Conservation (phyloP, 1,140 invertebrate genomes). For the Eumeta japonica region DNA sequence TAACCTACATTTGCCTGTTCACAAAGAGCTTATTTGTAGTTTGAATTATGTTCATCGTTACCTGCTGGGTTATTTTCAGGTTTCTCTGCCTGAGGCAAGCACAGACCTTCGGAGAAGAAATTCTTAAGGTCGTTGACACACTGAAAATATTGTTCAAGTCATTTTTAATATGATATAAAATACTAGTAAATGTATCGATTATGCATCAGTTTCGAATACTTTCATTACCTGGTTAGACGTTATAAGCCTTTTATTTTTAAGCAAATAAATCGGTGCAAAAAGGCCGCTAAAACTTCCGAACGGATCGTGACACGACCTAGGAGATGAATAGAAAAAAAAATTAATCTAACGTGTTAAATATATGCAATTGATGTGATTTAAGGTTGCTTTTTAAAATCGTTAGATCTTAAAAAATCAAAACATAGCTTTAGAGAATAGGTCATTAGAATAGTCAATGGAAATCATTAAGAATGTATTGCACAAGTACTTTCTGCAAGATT, state of each 20-base stretch:
- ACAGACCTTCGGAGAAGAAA: constrained; percentile 40
- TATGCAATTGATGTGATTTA: too few species aligned
- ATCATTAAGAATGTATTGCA: too few species aligned
- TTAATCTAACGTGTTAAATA: too few species aligned
- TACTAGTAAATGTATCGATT: not conserved
- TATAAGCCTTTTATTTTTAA: constrained; percentile 42
- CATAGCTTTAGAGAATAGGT: too few species aligned
- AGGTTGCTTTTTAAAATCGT: too few species aligned
- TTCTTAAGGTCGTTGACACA: constrained; percentile 36
- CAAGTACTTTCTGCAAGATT: too few species aligned
- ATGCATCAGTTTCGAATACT: not conserved
- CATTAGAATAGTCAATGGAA: too few species aligned
- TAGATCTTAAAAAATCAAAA: too few species aligned
- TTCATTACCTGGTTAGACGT: constrained; percentile 24
- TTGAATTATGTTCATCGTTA: constrained; percentile 8
- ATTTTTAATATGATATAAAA: not conserved
- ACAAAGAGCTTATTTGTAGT: not conserved
- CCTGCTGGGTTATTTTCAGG: constrained; percentile 43
- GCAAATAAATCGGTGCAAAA: constrained; percentile 37
- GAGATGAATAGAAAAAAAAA: too few species aligned
- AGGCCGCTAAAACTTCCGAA: constrained; percentile 38
- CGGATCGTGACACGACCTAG: constrained; percentile 42
- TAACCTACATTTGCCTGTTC: too few species aligned
- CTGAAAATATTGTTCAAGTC: constrained; percentile 15
- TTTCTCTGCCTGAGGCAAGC: constrained; percentile 41